Evolutionary conservation across 2,888 invertebrate species (phyloP).

Genomic region (Drosophila mayaguana): DNA sequence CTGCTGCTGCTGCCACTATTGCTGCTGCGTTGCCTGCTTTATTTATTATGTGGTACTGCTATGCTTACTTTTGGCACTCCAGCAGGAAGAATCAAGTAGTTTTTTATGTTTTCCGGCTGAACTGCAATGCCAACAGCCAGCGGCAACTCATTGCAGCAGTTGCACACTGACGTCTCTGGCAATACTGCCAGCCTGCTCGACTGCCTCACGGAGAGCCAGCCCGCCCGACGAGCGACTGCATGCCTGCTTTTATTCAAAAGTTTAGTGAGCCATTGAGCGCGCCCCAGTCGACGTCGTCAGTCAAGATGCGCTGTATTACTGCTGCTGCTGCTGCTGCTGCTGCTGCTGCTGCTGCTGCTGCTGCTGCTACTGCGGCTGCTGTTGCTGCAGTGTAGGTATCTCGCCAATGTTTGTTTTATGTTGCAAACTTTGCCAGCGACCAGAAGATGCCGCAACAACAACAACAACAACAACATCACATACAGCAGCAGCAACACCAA

Average conservation of each 20-base stretch:
- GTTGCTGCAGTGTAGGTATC: conserved; percentile 59
- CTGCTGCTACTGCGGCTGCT: conserved; percentile 22
- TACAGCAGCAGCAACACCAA: conserved; percentile 28
- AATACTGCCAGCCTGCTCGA: conserved; percentile 16
- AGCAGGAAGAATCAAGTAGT: conserved; percentile 80
- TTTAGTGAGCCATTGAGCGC: conserved; percentile 80
- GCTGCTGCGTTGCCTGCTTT: conserved; percentile 58
- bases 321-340: neutral
- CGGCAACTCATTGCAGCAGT: conserved; percentile 59
- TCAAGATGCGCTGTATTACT: conserved; percentile 59
- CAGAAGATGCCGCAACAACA: conserved; percentile 54
- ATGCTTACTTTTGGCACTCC: conserved; percentile 78
- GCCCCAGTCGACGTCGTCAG: conserved; percentile 67
- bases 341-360: conserved; percentile 14
- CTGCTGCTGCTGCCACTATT: conserved; percentile 29
- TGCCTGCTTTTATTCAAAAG: conserved; percentile 79
- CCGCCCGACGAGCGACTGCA: conserved; percentile 14
- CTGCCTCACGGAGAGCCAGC: conserved; percentile 14
- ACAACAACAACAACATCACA: conserved; percentile 14
- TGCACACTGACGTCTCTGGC: conserved; percentile 27
- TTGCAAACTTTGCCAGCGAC: conserved; percentile 75
- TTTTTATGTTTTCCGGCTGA: conserved; percentile 82
- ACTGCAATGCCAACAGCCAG: conserved; percentile 77
- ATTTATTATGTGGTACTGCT: conserved; percentile 78
- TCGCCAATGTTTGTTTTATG: conserved; percentile 81